Evolutionary conservation across 2,113 vertebrate species (phyloP).

Genomic region (Bubalus kerabau): DNA sequence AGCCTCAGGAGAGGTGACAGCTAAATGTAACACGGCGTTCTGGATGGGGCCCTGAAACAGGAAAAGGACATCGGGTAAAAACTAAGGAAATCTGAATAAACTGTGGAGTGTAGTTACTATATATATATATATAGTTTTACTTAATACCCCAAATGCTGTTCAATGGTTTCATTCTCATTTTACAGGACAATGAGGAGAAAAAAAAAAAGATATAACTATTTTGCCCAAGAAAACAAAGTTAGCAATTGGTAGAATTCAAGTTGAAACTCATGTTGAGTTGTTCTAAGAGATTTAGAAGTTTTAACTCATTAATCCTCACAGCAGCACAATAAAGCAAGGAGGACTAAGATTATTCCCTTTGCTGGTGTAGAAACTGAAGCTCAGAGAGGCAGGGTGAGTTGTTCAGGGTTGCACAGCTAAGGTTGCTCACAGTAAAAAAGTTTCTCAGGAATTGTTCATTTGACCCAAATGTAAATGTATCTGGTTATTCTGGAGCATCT

Average conservation of each 20-base stretch:
- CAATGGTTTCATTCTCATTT: neutral
- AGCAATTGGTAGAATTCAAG: neutral
- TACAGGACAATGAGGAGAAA: neutral
- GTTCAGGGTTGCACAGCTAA: neutral
- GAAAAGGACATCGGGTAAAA: neutral
- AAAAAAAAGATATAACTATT: neutral
- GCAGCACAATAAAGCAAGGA: neutral
- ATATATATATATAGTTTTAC: neutral
- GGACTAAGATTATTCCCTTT: neutral
- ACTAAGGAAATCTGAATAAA: neutral
- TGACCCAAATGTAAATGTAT: constrained; percentile 6
- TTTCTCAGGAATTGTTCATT: neutral
- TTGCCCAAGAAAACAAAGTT: neutral
- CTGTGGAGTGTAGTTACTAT: neutral
- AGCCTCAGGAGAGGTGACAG: neutral
- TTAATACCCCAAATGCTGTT: neutral
- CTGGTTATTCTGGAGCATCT: constrained; percentile 20
- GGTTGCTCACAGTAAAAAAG: neutral
- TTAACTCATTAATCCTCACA: neutral
- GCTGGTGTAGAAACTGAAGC: neutral
- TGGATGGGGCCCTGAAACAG: neutral
- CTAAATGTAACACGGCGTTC: neutral
- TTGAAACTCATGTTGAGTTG: neutral
- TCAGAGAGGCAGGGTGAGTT: neutral
- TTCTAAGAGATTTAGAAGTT: neutral